phyloP scores from a whole-genome alignment of 2,888 invertebrate species.

The Folsomia manolachei region DNA sequence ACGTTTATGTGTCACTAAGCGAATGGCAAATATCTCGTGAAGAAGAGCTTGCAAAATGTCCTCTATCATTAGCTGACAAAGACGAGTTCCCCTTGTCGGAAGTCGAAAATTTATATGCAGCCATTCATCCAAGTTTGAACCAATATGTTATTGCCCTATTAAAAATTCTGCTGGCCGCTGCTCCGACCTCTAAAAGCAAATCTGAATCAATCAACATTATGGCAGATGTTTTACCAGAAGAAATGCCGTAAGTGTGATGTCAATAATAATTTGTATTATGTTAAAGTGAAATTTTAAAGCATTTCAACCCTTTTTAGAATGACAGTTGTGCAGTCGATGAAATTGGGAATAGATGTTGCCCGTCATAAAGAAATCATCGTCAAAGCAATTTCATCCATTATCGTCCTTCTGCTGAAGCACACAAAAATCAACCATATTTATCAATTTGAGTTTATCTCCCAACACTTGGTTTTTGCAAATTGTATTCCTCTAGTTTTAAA shows the following conservation, averaged over 20 bases:
- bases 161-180: slow-evolving; percentile 94
- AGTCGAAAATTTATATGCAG: slow-evolving; percentile 84
- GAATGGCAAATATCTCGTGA: slow-evolving; percentile 89
- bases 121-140: slow-evolving; percentile 92
- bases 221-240: slow-evolving; percentile 94
- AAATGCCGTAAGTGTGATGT: slow-evolving; percentile 82
- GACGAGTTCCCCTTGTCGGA: slow-evolving; percentile 69
- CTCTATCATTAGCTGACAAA: slow-evolving; percentile 78
- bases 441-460: slow-evolving; percentile 98
- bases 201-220: slow-evolving; percentile 97
- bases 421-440: slow-evolving; percentile 96
- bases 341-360: slow-evolving; percentile 94
- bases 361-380: slow-evolving; percentile 70
- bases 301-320: too few relatives aligned
- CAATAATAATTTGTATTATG: too few relatives aligned
- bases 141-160: slow-evolving; percentile 96
- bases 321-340: slow-evolving; percentile 90
- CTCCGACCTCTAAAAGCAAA: slow-evolving; percentile 98
- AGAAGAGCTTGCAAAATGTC: slow-evolving; percentile 85
- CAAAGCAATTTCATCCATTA: slow-evolving; percentile 66
- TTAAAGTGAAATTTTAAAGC: too few relatives aligned
- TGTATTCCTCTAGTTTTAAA: slow-evolving; percentile 97
- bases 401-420: slow-evolving; percentile 89
- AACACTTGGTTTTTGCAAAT: slow-evolving; percentile 97
- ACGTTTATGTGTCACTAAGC: slow-evolving; percentile 88